Conservation (phyloP, 1,140 invertebrate species). For the Eufriesea mexicana region DNA sequence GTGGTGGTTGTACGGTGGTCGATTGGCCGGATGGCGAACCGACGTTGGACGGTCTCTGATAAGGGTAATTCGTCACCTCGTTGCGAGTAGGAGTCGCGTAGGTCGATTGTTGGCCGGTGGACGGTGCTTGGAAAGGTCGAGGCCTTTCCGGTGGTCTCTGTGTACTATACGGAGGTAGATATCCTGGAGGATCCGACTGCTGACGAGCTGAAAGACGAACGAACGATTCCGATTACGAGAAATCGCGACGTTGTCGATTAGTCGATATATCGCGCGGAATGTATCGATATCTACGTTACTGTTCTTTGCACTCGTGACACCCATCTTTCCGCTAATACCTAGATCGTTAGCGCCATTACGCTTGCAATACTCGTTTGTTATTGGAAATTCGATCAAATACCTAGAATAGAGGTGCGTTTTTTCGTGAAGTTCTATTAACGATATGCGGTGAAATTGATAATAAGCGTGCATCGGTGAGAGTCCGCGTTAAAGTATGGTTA, state of each 20-base stretch:
- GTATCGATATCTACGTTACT: background rate
- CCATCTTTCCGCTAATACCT: no score
- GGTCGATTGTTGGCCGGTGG: constrained; percentile 58
- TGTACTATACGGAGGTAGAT: constrained; percentile 83
- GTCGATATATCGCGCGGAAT: background rate
- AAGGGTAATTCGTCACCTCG: constrained; percentile 70
- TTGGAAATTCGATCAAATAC: no score
- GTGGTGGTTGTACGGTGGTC: constrained; percentile 29
- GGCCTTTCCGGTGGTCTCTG: constrained; percentile 86
- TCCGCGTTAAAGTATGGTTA: constrained; percentile 8
- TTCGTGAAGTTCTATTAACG: background rate
- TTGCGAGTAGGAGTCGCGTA: constrained; percentile 72
- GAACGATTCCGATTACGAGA: background rate
- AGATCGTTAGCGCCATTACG: background rate
- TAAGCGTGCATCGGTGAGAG: constrained; percentile 22
- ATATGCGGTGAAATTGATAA: background rate
- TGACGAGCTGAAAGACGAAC: constrained; percentile 84
- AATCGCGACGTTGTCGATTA: background rate
- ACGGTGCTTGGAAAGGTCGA: constrained; percentile 85
- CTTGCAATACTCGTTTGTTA: background rate
- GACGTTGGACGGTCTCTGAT: constrained; percentile 65
- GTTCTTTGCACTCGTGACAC: background rate
- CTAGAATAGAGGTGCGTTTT: background rate
- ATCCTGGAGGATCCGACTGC: constrained; percentile 82
- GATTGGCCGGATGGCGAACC: constrained; percentile 62